These are phyloP conservation scores for Labroides dimidiatus DNA, from an alignment of 2,797 vertebrate genomes.

Conservation along the genomic window DNA sequence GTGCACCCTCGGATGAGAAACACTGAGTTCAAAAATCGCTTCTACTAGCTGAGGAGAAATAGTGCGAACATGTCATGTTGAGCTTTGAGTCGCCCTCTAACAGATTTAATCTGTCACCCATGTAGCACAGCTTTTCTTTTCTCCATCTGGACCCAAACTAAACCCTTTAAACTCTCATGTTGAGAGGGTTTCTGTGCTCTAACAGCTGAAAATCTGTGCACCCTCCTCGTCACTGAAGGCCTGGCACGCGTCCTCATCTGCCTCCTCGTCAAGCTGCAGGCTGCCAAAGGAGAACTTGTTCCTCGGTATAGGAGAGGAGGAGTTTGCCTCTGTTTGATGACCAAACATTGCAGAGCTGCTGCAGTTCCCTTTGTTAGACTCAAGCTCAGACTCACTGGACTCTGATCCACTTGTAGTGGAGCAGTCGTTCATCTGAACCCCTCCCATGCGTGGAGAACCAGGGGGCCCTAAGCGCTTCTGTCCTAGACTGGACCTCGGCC, in stretches of 20 bases:
- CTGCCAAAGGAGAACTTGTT: slow-evolving; percentile 87
- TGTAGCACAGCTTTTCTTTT: slow-evolving; percentile 10
- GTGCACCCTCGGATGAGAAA: background rate
- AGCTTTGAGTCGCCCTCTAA: slow-evolving; percentile 3
- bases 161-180: slow-evolving; percentile 13
- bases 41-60: slow-evolving; percentile 17
- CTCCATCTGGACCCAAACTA: slow-evolving; percentile 18
- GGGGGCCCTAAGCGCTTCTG: slow-evolving; percentile 42
- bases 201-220: slow-evolving; percentile 86
- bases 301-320: slow-evolving; percentile 79
- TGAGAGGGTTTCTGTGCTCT: slow-evolving; percentile 41
- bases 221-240: slow-evolving; percentile 88
- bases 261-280: slow-evolving; percentile 88
- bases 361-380: slow-evolving; percentile 76
- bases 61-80: slow-evolving; percentile 4
- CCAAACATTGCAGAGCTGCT: slow-evolving; percentile 76
- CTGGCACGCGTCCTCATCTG: slow-evolving; percentile 82
- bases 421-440: slow-evolving; percentile 87
- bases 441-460: slow-evolving; percentile 73
- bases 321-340: slow-evolving; percentile 75
- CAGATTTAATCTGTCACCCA: slow-evolving; percentile 20
- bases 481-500: slow-evolving; percentile 56
- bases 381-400: slow-evolving; percentile 91
- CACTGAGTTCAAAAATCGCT: slow-evolving; percentile 21
- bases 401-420: slow-evolving; percentile 91